Percentiles rank a stretch among this genome's conserved stretches.
These are phyloP conservation scores for Corythornis vintsioides DNA, from an alignment of 2,113 vertebrate genomes.

Conservation along the genomic window DNA sequence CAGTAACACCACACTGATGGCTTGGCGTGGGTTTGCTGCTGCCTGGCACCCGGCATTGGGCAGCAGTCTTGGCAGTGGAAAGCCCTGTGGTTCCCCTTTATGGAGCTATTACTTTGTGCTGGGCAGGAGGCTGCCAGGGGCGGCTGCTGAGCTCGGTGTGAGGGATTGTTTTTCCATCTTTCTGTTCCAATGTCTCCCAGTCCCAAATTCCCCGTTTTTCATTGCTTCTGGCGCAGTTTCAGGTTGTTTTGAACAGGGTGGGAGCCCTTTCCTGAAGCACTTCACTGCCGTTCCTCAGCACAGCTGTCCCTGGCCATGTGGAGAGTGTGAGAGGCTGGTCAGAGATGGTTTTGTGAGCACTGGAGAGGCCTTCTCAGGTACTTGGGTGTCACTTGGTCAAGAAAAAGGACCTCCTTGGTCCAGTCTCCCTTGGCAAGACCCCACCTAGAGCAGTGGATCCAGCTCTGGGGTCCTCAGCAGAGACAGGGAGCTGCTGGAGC, in stretches of 20 bases:
- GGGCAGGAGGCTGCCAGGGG: background rate
- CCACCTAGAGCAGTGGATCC: too few species aligned
- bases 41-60: background rate
- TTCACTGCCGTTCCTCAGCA: too few species aligned
- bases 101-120: background rate
- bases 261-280: background rate
- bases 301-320: too few species aligned
- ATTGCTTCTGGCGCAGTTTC: background rate
- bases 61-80: background rate
- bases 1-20: background rate
- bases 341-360: too few species aligned
- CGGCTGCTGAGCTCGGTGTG: background rate
- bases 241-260: background rate
- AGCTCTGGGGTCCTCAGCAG: too few species aligned
- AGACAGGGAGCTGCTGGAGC: too few species aligned
- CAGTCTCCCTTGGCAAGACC: too few species aligned
- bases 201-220: background rate
- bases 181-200: background rate
- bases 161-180: background rate
- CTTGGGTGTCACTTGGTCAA: too few species aligned
- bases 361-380: too few species aligned
- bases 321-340: too few species aligned
- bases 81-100: background rate
- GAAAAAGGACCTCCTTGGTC: too few species aligned
- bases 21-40: background rate